Evolutionary conservation across 23 tunicate genomes (phyloP).

Genomic region (Styela clava): DNA sequence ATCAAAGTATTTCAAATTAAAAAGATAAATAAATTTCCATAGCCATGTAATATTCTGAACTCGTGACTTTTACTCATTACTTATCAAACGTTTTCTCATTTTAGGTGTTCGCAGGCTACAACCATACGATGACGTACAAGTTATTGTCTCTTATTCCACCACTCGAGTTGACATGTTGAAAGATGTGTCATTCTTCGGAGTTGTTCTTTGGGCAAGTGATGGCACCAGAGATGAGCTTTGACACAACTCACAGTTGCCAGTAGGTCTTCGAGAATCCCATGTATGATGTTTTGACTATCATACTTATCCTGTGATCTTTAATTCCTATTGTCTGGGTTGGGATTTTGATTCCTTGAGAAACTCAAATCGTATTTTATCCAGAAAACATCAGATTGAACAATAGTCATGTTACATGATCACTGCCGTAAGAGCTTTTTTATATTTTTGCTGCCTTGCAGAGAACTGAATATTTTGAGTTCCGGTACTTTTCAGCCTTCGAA

Average conservation of each 20-base stretch:
- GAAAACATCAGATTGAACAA: not conserved
- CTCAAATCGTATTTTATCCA: not conserved
- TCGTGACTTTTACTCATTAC: too few species aligned
- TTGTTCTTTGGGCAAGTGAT: slow-evolving; percentile 50
- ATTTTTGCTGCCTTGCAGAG: not conserved
- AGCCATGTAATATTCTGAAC: too few species aligned
- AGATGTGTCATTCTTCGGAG: slow-evolving; percentile 69
- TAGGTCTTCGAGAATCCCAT: too few species aligned
- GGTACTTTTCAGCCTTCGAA: too few species aligned
- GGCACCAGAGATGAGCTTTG: not conserved
- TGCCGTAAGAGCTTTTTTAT: not conserved
- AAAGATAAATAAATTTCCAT: too few species aligned
- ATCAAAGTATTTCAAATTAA: too few species aligned
- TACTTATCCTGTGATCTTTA: too few species aligned
- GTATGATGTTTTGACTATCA: too few species aligned
- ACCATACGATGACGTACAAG: slow-evolving; percentile 52
- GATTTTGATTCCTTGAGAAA: too few species aligned
- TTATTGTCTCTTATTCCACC: slow-evolving; percentile 48
- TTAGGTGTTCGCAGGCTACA: slow-evolving; percentile 48
- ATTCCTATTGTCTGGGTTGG: too few species aligned
- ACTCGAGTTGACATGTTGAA: slow-evolving; percentile 55
- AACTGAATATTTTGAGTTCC: not conserved
- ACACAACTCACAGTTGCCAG: too few species aligned
- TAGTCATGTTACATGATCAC: not conserved
- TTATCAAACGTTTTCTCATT: not conserved